A percentile compares a stretch with the other conserved stretches of the same genome.
These are phyloP conservation scores for Camponotus floridanus DNA, from an alignment of 1,140 invertebrate species.

Conservation along the genomic window DNA sequence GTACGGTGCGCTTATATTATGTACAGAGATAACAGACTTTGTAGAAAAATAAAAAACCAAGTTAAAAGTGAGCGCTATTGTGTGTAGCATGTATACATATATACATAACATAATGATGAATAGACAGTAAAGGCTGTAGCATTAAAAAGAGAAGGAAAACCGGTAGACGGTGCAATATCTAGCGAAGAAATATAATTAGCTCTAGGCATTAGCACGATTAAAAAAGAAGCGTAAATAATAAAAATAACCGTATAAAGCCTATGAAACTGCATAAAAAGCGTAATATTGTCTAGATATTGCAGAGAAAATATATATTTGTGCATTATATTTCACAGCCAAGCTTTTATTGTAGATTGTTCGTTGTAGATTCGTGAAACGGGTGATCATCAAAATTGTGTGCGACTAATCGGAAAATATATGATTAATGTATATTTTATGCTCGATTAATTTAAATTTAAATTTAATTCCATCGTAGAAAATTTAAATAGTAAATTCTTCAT, in stretches of 20 bases:
- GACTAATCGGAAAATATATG: neutral
- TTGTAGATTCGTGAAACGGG: constrained; percentile 58
- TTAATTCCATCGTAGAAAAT: constrained; percentile 22
- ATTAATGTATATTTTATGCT: constrained; percentile 24
- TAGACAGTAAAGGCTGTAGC: constrained; percentile 38
- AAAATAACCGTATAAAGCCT: constrained; percentile 57
- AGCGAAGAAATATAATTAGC: constrained; percentile 56
- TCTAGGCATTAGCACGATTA: constrained; percentile 44
- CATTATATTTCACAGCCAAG: constrained; percentile 34
- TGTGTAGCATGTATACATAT: constrained; percentile 38
- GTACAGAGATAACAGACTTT: constrained; percentile 62
- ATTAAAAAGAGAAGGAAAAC: constrained; percentile 21
- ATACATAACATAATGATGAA: constrained; percentile 55
- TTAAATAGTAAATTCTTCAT: neutral
- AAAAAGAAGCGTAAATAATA: constrained; percentile 53
- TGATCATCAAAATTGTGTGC: constrained; percentile 50
- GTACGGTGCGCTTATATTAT: constrained; percentile 31
- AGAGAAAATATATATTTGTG: constrained; percentile 32
- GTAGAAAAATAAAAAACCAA: constrained; percentile 3
- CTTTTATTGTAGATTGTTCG: constrained; percentile 58
- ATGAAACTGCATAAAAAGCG: constrained; percentile 36
- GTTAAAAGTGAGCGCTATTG: neutral
- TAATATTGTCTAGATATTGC: constrained; percentile 55
- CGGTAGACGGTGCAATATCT: constrained; percentile 54
- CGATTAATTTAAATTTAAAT: constrained; percentile 27